Base-by-base conservation (phyloP, 2,113 vertebrate species). In the Pterocles gutturalis region DNA sequence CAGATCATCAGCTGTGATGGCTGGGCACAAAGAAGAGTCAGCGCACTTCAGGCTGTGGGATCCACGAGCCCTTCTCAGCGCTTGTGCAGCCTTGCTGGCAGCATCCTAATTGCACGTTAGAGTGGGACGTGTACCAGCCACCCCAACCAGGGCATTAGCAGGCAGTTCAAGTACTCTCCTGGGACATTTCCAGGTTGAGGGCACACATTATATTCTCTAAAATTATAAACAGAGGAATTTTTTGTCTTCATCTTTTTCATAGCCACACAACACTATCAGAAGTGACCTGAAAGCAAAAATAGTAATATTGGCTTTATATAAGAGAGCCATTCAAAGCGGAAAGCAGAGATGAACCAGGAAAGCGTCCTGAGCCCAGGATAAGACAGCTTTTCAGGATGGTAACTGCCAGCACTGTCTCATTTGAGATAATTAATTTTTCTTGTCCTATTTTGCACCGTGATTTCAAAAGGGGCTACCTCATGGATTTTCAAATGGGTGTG, bases 31-130 rank as follows among this genome's bases (percentile, higher is more conserved):
- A 16, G 38, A 13, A 24, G 46, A 21, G 21, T 6, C 19, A 17
- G 15, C 46, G 7, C 11, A 1, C 34, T 10, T 12, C 15, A 17
- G 66, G 41, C n/a, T 43, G 15, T 28, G 48, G 43, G 36, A 60
- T 45, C 54, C 2, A 0, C 4, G 7, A 72, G 54, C 33, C 4
- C 8, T 49, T 55, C 82, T 60, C 77, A 10, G 77, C 48, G 18
- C 25, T 25, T 3, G 7, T 12, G 34, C 72, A 49, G 41, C 81
- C 57, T 43, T 22, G 41, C 61, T 2, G 2, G 26, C 36, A 76
- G 36, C 0, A 3, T 49, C 43, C 48, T 26, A 10, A 0, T 1
- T 13, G 53, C 31, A 31, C 2, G 0, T 7, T 21, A 31, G 41
- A 67, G 22, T 3, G 10, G 21, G 55, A 36, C 1, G 1, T 4